Conservation (phyloP, 2,888 invertebrate genomes). For the Pyrgus malvae region DNA sequence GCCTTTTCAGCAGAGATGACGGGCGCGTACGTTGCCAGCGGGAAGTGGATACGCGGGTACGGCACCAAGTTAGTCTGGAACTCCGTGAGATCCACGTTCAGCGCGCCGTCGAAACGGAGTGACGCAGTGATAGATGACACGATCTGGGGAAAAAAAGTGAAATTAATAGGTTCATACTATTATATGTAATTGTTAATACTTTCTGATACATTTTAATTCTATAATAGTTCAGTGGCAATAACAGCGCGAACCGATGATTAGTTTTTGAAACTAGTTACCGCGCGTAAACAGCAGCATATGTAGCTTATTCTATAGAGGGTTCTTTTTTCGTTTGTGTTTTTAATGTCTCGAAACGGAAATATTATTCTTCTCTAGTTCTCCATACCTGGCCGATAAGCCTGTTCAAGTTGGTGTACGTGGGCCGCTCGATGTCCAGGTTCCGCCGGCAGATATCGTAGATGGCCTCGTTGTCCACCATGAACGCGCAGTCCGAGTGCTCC, state of each 20-base stretch:
- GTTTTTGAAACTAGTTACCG: too few relatives aligned
- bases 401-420: slow-evolving; percentile 93
- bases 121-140: slow-evolving; percentile 97
- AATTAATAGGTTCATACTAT: not conserved
- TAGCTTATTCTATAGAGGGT: too few relatives aligned
- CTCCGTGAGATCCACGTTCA: slow-evolving; percentile 96
- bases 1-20: slow-evolving; percentile 96
- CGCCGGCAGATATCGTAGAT: slow-evolving; percentile 94
- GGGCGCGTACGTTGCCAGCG: slow-evolving; percentile 94
- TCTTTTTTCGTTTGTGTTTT: too few relatives aligned
- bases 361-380: not conserved
- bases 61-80: slow-evolving; percentile 97
- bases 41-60: slow-evolving; percentile 97
- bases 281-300: too few relatives aligned
- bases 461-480: slow-evolving; percentile 96
- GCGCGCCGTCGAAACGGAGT: slow-evolving; percentile 94
- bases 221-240: too few relatives aligned
- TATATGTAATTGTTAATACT: too few relatives aligned
- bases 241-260: too few relatives aligned
- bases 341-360: not conserved
- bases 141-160: slow-evolving; percentile 83
- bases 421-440: slow-evolving; percentile 92
- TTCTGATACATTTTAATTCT: too few relatives aligned
- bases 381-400: slow-evolving; percentile 85
- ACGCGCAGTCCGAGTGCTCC: slow-evolving; percentile 93